A percentile compares a stretch with the other conserved stretches of the same genome.
Conservation (phyloP, 2,113 vertebrate genomes). For the Bujurquina vittata region DNA sequence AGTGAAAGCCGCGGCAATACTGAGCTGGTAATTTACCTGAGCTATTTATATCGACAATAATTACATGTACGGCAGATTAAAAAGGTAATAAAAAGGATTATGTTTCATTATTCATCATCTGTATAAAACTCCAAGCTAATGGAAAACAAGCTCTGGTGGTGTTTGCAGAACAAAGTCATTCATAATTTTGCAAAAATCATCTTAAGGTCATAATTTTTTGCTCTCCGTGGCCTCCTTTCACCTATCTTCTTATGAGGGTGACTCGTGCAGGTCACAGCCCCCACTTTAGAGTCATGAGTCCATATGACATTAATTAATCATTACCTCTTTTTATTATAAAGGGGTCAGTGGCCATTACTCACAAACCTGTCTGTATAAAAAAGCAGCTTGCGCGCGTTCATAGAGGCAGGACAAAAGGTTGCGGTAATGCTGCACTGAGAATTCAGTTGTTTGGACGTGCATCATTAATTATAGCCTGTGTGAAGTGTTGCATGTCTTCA, state of each 20-base stretch:
- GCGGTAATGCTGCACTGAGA: conserved; percentile 14
- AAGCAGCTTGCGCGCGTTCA: background rate
- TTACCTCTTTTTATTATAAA: conserved; percentile 6
- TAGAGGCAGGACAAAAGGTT: conserved; percentile 15
- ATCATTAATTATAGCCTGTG: conserved; percentile 26
- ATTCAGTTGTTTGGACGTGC: background rate
- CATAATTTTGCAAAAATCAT: conserved; percentile 7
- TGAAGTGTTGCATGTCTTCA: conserved; percentile 36
- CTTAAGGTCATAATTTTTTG: background rate
- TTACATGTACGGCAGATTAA: conserved; percentile 35
- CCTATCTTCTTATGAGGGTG: background rate
- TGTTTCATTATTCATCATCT: background rate
- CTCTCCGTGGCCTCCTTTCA: background rate
- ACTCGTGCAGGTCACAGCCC: conserved; percentile 15
- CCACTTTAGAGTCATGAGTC: conserved; percentile 28
- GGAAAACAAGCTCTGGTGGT: background rate
- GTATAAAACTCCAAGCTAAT: background rate
- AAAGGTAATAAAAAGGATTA: conserved; percentile 26
- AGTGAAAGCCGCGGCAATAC: conserved; percentile 8
- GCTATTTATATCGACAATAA: conserved; percentile 38
- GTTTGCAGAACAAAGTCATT: background rate
- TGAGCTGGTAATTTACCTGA: conserved; percentile 28
- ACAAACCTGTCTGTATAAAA: background rate
- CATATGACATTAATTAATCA: conserved; percentile 48
- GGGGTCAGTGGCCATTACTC: conserved; percentile 5